Evolutionary conservation across 2,113 vertebrate genomes (phyloP).

Genomic region (Elanus axillaris): DNA sequence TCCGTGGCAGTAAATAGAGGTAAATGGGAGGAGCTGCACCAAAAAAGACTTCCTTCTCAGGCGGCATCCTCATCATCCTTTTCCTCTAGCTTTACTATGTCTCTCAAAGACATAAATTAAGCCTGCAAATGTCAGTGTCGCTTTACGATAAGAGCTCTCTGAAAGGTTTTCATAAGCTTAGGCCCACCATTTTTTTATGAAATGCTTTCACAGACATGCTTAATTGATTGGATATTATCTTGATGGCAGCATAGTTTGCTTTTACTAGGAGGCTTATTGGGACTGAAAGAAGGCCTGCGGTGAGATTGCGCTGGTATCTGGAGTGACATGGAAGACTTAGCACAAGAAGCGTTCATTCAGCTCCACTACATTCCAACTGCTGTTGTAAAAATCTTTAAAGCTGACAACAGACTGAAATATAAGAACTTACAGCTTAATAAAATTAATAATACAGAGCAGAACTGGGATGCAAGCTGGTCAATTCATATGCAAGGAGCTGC

Average conservation of each 20-base stretch:
- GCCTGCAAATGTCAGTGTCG: neutral
- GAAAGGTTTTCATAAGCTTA: slow-evolving; percentile 15
- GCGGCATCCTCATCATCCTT: neutral
- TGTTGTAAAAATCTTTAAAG: slow-evolving; percentile 40
- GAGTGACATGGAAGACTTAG: neutral
- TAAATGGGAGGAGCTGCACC: slow-evolving; percentile 93
- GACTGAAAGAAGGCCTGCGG: neutral
- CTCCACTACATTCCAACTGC: neutral
- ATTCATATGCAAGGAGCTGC: slow-evolving; percentile 9
- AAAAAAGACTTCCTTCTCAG: slow-evolving; percentile 75
- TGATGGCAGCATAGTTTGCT: neutral
- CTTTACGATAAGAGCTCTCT: neutral
- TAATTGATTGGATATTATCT: neutral
- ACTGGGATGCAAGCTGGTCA: slow-evolving; percentile 33
- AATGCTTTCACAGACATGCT: slow-evolving; percentile 15
- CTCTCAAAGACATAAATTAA: slow-evolving; percentile 65
- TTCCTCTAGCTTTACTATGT: slow-evolving; percentile 33
- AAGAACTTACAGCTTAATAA: slow-evolving; percentile 45
- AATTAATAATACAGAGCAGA: slow-evolving; percentile 49
- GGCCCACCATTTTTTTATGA: slow-evolving; percentile 19
- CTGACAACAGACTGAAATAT: slow-evolving; percentile 49
- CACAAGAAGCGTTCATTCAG: slow-evolving; percentile 36
- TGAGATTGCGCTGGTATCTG: neutral
- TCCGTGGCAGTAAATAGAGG: slow-evolving; percentile 85
- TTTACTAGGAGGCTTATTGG: neutral